phyloP scores from a whole-genome alignment of 2,797 vertebrate species.

The Poeciliopsis paucimaculata region DNA sequence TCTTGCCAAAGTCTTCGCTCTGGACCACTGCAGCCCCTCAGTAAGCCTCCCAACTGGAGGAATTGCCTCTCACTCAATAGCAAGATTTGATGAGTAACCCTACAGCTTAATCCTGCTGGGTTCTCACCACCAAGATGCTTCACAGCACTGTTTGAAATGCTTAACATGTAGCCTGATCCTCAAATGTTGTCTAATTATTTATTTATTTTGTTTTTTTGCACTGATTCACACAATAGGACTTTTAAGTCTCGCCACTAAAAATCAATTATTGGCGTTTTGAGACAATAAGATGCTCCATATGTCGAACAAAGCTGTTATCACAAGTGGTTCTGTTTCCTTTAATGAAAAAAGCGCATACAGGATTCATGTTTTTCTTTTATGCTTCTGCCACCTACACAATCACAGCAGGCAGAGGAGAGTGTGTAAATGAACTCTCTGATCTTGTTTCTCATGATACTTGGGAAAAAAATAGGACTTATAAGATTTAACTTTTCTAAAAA shows the following conservation, averaged over 20 bases:
- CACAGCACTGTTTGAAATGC: conserved; percentile 61
- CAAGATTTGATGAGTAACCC: conserved; percentile 62
- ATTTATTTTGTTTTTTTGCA: conserved; percentile 7
- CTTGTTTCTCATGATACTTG: neutral
- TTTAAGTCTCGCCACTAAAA: conserved; percentile 61
- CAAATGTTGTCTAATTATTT: conserved; percentile 9
- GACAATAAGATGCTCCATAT: conserved; percentile 64
- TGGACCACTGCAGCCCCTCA: conserved; percentile 35
- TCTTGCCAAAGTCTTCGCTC: conserved; percentile 42
- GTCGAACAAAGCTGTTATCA: conserved; percentile 60
- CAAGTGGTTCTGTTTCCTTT: conserved; percentile 26
- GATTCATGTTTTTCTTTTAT: conserved; percentile 39
- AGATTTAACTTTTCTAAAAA: neutral
- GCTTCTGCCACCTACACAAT: conserved; percentile 45
- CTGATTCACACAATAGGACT: conserved; percentile 59
- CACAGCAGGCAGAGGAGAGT: conserved; percentile 18
- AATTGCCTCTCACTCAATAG: conserved; percentile 56
- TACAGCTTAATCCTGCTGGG: conserved; percentile 63
- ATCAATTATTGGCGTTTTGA: conserved; percentile 75
- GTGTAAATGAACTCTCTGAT: neutral
- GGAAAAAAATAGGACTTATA: neutral
- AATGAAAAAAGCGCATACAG: conserved; percentile 28
- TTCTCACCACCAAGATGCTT: conserved; percentile 37
- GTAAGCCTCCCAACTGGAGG: conserved; percentile 50
- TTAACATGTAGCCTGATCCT: conserved; percentile 43